Base-by-base conservation (phyloP, 1,140 invertebrate genomes). In the Drosophila tristis region DNA sequence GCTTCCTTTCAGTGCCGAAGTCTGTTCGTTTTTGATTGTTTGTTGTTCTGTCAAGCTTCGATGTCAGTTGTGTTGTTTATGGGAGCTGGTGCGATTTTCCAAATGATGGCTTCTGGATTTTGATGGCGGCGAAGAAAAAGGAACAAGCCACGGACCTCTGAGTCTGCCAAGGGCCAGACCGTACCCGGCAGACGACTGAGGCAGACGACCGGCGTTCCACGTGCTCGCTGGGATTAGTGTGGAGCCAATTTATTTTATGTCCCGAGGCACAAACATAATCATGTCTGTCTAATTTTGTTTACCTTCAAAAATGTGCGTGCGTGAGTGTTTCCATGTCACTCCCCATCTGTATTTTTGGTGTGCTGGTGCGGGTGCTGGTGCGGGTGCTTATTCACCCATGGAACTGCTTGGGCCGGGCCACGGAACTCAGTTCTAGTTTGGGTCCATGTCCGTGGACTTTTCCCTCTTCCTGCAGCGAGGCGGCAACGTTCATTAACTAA, bases 171-270 rank as follows among this genome's bases (percentile, higher is more conserved):
- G 35, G 3, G 23, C 47, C 26, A 47, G 9, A 20, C 8, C 42
- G 16, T 42, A 26, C 39, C 9, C 16, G 16, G 20, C 26, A 53
- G 35, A 29, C 5, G 6, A 29, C 26, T 29, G 5, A 7, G 26
- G 31, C 31, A 11, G 31, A 35, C 31, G 31, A 35, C 9, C 31
- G 48, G 26, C 61, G 26, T 29, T 84, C 74, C 80, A 90, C 85
- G 86, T 85, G 77, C 74, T 68, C 45, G 66, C 64, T 70, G 86
- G 87, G 78, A 90, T 90, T 90, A 90, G 86, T 90, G 86, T 71
- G 78, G 68, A 90, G 81, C 86, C 86, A 90, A 90, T 90, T 90
- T 90, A 90, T 90, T 90, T 90, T 90, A 90, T 90, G 81, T 79
- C 78, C 76, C 80, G 55, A 78, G 76, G 78, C 75, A 90, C 87